phyloP scores from a whole-genome alignment of 1,140 invertebrate species.

The Heliothis subflexa region DNA sequence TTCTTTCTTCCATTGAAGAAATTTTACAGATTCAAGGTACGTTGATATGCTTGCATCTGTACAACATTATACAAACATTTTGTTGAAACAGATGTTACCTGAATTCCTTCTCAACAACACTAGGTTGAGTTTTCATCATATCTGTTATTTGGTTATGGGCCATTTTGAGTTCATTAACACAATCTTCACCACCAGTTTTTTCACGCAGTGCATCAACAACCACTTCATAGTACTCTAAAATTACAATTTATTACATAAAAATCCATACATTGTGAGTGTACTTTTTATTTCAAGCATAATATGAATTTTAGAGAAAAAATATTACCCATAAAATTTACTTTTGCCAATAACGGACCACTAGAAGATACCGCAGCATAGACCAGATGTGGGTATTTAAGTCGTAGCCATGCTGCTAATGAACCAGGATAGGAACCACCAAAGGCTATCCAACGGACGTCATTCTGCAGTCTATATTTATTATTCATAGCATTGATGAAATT shows the following conservation, averaged over 20 bases:
- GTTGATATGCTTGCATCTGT: too few species aligned
- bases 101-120: slow-evolving; percentile 89
- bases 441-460: slow-evolving; percentile 93
- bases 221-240: slow-evolving; percentile 91
- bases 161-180: slow-evolving; percentile 88
- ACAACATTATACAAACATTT: too few species aligned
- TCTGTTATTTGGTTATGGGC: slow-evolving; percentile 89
- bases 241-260: not conserved
- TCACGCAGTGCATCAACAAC: slow-evolving; percentile 89
- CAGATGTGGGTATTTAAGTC: slow-evolving; percentile 96
- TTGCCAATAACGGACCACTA: slow-evolving; percentile 94
- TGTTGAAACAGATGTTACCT: slow-evolving; percentile 82
- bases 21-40: too few species aligned
- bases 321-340: slow-evolving; percentile 93
- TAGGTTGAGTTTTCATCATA: slow-evolving; percentile 88
- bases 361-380: slow-evolving; percentile 94
- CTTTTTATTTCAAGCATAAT: not conserved
- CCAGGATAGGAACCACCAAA: slow-evolving; percentile 98
- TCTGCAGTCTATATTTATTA: slow-evolving; percentile 87
- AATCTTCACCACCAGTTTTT: slow-evolving; percentile 86
- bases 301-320: not conserved
- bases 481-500: slow-evolving; percentile 92
- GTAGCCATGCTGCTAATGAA: slow-evolving; percentile 95
- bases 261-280: slow-evolving; percentile 13
- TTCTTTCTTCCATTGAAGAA: too few species aligned